Percentiles rank a stretch among this genome's conserved stretches.
phyloP scores from a whole-genome alignment of 1,140 invertebrate species.

The Schlechtendalia chinensis region DNA sequence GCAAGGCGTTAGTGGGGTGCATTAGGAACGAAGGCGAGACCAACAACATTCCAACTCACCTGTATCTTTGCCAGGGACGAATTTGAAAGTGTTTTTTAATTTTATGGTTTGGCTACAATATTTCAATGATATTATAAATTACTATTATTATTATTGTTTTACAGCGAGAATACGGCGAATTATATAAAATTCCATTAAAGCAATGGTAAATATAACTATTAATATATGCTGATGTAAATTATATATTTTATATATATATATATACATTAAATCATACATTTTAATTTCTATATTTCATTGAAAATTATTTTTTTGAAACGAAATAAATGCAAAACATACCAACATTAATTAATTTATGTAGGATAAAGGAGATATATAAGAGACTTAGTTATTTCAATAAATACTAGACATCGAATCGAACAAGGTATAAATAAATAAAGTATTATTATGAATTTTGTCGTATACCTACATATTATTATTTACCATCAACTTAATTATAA shows the following conservation, averaged over 20 bases:
- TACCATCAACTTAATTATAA: no score
- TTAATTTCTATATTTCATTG: background rate
- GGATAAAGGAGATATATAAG: no score
- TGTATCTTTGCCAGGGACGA: background rate
- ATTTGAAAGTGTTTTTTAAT: slow-evolving; percentile 13
- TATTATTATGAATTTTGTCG: no score
- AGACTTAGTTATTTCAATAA: no score
- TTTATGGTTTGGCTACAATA: slow-evolving; percentile 11
- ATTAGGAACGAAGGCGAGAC: background rate
- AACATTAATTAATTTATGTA: no score
- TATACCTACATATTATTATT: no score
- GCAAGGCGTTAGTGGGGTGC: background rate
- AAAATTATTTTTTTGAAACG: background rate
- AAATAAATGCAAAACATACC: background rate
- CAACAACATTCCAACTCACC: background rate
- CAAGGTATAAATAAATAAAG: no score
- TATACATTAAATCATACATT: background rate
- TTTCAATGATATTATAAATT: slow-evolving; percentile 4
- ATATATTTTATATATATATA: no score
- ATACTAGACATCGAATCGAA: background rate
- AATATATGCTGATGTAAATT: slow-evolving; percentile 11
- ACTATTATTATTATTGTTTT: background rate
- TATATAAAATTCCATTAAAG: background rate
- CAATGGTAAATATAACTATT: background rate
- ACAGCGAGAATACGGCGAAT: background rate